These are phyloP conservation scores for Ascidia mentula DNA, from an alignment of 23 tunicate species.

Conservation along the genomic window DNA sequence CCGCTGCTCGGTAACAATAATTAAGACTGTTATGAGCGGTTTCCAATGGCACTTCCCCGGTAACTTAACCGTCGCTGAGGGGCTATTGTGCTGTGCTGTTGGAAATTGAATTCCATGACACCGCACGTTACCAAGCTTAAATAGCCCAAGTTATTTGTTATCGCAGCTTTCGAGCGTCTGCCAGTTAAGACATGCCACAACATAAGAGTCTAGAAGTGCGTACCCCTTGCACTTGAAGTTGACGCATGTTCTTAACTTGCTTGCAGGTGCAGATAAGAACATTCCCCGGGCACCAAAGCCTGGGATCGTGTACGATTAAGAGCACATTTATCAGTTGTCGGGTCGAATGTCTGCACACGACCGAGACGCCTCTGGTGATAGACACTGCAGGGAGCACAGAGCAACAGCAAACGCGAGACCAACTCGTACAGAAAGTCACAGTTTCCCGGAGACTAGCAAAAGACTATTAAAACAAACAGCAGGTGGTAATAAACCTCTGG, in stretches of 20 bases:
- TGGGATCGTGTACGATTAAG: not conserved
- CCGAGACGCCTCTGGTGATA: not conserved
- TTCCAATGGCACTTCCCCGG: not conserved
- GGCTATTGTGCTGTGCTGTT: too few species aligned
- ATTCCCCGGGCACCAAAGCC: not conserved
- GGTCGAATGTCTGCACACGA: not conserved
- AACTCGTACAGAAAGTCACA: too few species aligned
- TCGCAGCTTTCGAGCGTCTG: not conserved
- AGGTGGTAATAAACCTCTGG: not conserved
- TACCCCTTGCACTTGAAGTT: not conserved
- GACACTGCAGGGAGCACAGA: too few species aligned
- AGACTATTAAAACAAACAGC: too few species aligned
- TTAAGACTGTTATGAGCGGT: too few species aligned
- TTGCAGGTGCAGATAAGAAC: not conserved
- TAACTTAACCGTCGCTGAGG: slow-evolving; percentile 1
- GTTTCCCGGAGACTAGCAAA: too few species aligned
- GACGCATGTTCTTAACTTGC: not conserved
- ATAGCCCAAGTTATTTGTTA: not conserved
- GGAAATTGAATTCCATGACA: not conserved
- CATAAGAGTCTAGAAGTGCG: not conserved
- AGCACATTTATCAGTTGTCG: not conserved
- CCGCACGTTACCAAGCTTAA: not conserved
- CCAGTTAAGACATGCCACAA: not conserved
- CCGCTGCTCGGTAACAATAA: too few species aligned
- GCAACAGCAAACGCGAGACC: too few species aligned